Evolutionary conservation across 2,113 vertebrate genomes (phyloP).

Genomic region (Cynoglossus semilaevis): DNA sequence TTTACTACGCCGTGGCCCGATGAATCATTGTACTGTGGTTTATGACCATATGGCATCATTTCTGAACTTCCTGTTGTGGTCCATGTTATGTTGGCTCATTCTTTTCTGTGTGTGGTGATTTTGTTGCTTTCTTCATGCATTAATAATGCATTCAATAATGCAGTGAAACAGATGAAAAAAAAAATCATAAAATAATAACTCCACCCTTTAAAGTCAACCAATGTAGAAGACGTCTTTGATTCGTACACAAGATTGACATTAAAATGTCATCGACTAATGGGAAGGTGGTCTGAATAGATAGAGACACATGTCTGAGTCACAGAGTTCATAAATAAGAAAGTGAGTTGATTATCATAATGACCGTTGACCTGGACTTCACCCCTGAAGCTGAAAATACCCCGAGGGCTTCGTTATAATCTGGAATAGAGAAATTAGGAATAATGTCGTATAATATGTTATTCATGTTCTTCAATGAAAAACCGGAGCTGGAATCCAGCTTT

Average conservation of each 20-base stretch:
- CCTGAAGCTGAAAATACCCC: slow-evolving; percentile 16
- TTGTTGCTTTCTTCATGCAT: not conserved
- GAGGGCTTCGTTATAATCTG: slow-evolving; percentile 51
- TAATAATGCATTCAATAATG: not conserved
- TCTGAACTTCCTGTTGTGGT: not conserved
- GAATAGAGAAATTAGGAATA: slow-evolving; percentile 22
- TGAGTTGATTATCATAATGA: slow-evolving; percentile 35
- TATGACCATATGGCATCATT: not conserved
- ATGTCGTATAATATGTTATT: slow-evolving; percentile 12
- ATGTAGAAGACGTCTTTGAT: not conserved
- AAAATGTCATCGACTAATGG: slow-evolving; percentile 1
- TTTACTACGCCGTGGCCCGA: not conserved
- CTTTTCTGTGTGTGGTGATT: not conserved
- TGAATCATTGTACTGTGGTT: not conserved
- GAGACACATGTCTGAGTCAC: slow-evolving; percentile 1
- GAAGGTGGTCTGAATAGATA: not conserved
- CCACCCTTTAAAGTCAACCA: not conserved
- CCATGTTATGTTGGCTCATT: not conserved
- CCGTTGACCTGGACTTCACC: slow-evolving; percentile 38
- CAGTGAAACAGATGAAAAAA: not conserved
- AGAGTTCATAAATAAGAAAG: slow-evolving; percentile 28
- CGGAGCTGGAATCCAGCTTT: not conserved
- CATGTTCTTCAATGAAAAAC: slow-evolving; percentile 4
- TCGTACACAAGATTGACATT: not conserved
- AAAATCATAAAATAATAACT: not conserved